Base-by-base conservation (phyloP, 92 coral and sea anemone species). In the Actinostola sp. region DNA sequence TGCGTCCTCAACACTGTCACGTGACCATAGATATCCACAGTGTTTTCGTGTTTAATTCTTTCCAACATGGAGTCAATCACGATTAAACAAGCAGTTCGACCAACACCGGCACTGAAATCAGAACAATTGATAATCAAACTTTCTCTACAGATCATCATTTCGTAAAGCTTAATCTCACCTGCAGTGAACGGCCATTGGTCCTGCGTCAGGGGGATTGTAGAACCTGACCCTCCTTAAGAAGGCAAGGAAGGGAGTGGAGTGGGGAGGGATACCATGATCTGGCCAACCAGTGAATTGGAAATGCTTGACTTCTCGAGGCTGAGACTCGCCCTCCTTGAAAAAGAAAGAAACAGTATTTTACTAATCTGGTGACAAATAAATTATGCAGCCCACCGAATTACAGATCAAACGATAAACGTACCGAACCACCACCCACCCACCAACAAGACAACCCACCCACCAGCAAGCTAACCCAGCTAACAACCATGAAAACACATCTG, bases 221-320 rank as follows among this genome's bases (percentile, higher is more conserved):
- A 92, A 92, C 63, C 82, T 89, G 0, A 94, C 98, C 59, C 97
- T 76, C 60, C 98, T 74, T 57, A 94, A 75, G 78, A 88, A 94
- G 43, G 95, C 91, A 36, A 94, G 79, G 89, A 91, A 94, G 0
- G 98, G 97, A 0, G 98, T 94, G 0, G 97, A 83, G 50, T 94
- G 92, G 14, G 91, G 80, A 0, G 98, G 98, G 0, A 94, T 92
- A 0, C 95, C 95, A 54, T 94, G 98, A 49, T 94, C 98, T 23
- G 98, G 98, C 98, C 98, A 94, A 0, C 92, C 97, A 19, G 93
- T 83, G 67, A 92, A 94, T 83, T 94, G 98, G 66, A 88, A 94
- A 62, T 94, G 98, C 51, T 94, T 89, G 15, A 89, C 97, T 53
- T 92, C 97, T 36, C 97, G 82, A 0, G 94, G 88, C 67, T 86